Conservation (phyloP, 1,140 invertebrate species). For the Bombyx mandarina region DNA sequence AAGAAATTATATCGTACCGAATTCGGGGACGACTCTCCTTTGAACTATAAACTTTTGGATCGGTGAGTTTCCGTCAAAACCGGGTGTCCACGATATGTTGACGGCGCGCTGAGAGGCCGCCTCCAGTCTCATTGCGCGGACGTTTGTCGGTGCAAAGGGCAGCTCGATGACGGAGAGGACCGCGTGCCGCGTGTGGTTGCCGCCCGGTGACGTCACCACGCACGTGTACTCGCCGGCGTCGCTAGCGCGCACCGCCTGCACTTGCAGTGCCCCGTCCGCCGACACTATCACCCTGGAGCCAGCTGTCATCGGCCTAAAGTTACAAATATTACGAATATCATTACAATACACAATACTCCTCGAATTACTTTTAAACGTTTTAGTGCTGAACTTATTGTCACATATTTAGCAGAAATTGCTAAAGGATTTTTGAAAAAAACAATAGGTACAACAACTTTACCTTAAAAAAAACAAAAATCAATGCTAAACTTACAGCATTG, state of each 20-base stretch:
- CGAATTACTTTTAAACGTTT: no score
- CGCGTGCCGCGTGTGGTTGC: conserved; percentile 91
- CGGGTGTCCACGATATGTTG: conserved; percentile 94
- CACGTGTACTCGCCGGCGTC: conserved; percentile 89
- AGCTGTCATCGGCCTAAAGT: conserved; percentile 74
- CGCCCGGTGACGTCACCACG: conserved; percentile 88
- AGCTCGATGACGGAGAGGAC: conserved; percentile 92
- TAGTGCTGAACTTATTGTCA: no score
- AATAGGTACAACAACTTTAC: no score
- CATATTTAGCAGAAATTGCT: no score
- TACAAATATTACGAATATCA: not conserved
- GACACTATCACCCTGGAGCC: conserved; percentile 81
- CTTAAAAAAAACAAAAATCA: no score
- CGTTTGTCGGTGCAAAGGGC: conserved; percentile 91
- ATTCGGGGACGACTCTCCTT: conserved; percentile 87
- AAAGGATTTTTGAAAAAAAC: no score
- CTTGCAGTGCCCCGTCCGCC: conserved; percentile 84
- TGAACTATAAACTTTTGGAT: conserved; percentile 95
- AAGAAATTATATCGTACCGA: conserved; percentile 71
- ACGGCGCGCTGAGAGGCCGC: conserved; percentile 77
- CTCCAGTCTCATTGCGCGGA: conserved; percentile 80
- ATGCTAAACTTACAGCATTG: no score
- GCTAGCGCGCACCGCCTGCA: conserved; percentile 83
- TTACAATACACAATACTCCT: no score
- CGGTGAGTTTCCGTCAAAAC: conserved; percentile 97